Base-by-base conservation (phyloP, 2,888 invertebrate genomes). In the Aphidius colemani region DNA sequence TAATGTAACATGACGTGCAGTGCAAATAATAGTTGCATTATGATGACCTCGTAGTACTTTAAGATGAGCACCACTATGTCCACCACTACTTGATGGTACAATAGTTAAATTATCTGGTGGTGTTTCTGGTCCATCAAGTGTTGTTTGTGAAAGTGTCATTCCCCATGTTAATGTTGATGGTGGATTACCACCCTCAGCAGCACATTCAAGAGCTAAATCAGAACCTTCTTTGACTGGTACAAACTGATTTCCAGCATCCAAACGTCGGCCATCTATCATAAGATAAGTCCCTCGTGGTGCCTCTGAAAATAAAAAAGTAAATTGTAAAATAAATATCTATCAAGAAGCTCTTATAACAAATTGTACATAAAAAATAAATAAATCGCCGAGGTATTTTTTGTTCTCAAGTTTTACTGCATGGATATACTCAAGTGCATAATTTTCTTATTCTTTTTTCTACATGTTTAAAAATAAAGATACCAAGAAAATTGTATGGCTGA, bases 171-270 rank as follows among this genome's bases (percentile, higher is more conserved):
- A 81, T 49, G 87, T 85, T 13, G 90, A 89, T 43, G 88, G 87
- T 0, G 91, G 91, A 74, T 90, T 88, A 53, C 89, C 89, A 82
- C 94, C 94, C 83, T 94, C 94, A 67, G 92, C 93, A n/a, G 93
- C 89, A 78, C 95, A 95, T 69, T 91, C 89, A 69, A 95, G 88
- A 66, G 90, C 90, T 45, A 95, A 85, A 76, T 92, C 90, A 43
- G 91, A 90, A 79, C 93, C 93, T 81, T 95, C 94, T 73, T 92
- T 87, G 18, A 94, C 93, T 0, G 94, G 94, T 72, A 94, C 91
- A 86, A 94, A 94, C 68, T 91, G 90, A 84, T 94, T 94, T 69
- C 93, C 93, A 0, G 93, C 91, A 83, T 94, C 94, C 75, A 94
- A 85, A 39, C 93, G 88, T 53, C 93, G 86, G 48, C 93, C 93